Conservation (phyloP, 2,113 vertebrate genomes). For the Cinclus mexicanus region DNA sequence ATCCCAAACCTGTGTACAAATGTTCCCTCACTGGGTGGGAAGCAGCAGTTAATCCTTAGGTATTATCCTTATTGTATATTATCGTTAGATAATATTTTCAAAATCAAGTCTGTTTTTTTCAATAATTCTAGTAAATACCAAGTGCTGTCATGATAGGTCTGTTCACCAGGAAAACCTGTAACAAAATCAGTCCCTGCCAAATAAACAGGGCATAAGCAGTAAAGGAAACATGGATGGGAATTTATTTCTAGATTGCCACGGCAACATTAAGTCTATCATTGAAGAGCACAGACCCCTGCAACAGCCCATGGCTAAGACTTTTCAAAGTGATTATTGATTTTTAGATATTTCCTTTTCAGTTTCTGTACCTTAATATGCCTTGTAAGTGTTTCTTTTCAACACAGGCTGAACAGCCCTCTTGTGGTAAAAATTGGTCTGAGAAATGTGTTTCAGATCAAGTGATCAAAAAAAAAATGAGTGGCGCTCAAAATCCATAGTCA, state of each 20-base stretch:
- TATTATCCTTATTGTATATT: not conserved
- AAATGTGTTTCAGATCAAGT: not conserved
- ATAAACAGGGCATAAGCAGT: not conserved
- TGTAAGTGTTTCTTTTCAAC: not conserved
- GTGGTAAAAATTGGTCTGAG: not conserved
- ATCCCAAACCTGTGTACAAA: not conserved
- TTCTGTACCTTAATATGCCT: not conserved
- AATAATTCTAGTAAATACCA: not conserved
- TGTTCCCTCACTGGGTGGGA: rapidly evolving
- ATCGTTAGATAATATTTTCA: not conserved
- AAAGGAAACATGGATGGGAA: not conserved
- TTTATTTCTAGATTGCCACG: not conserved
- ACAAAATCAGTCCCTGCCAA: not conserved
- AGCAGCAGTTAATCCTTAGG: not conserved
- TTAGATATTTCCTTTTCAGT: not conserved
- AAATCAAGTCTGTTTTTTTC: not conserved
- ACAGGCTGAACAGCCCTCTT: not conserved
- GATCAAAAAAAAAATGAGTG: not conserved
- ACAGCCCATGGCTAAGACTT: not conserved
- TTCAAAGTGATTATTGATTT: not conserved
- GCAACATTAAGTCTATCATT: not conserved
- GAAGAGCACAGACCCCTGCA: not conserved
- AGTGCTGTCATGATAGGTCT: not conserved
- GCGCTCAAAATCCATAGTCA: not conserved
- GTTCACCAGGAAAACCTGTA: not conserved